Conservation (phyloP, 1,140 invertebrate genomes). For the Trichogramma pretiosum region DNA sequence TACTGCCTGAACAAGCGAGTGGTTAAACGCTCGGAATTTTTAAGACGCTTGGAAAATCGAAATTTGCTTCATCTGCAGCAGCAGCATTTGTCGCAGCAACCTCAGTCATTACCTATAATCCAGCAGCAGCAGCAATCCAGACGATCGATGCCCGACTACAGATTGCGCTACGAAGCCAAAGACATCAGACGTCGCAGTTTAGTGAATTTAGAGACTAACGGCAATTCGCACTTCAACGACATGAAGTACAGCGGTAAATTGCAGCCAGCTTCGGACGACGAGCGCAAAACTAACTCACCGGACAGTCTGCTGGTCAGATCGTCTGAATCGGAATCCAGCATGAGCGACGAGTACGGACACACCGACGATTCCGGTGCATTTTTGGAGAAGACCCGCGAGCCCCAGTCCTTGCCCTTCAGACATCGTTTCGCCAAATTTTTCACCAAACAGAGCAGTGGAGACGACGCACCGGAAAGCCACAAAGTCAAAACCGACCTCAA, state of each 20-base stretch:
- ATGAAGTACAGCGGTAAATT: constrained; percentile 10
- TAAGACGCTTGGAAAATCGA: constrained; percentile 29
- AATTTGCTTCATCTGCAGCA: constrained; percentile 14
- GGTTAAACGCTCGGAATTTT: constrained; percentile 35
- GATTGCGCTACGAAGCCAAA: constrained; percentile 23
- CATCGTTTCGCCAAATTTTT: constrained; percentile 40
- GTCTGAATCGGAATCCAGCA: constrained; percentile 38
- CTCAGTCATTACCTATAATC: not conserved
- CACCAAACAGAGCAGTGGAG: constrained; percentile 22
- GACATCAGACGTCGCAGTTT: constrained; percentile 5
- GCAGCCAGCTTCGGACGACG: constrained; percentile 37
- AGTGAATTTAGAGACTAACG: constrained; percentile 11
- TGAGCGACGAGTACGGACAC: constrained; percentile 34
- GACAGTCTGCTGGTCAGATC: constrained; percentile 41
- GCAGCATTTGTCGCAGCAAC: not conserved
- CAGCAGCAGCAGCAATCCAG: not conserved
- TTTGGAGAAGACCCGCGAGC: constrained; percentile 28
- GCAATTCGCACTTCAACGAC: constrained; percentile 5
- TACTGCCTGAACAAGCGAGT: constrained; percentile 22
- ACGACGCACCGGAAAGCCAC: constrained; percentile 17
- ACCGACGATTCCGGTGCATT: constrained; percentile 43
- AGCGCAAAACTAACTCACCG: constrained; percentile 40
- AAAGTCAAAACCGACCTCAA: constrained; percentile 28
- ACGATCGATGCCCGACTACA: constrained; percentile 21
- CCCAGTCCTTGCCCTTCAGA: constrained; percentile 22